Evolutionary conservation across 2,113 vertebrate genomes (phyloP), one percentile per base, ranked within the genome.

Genomic region (Rallus limicola): DNA sequence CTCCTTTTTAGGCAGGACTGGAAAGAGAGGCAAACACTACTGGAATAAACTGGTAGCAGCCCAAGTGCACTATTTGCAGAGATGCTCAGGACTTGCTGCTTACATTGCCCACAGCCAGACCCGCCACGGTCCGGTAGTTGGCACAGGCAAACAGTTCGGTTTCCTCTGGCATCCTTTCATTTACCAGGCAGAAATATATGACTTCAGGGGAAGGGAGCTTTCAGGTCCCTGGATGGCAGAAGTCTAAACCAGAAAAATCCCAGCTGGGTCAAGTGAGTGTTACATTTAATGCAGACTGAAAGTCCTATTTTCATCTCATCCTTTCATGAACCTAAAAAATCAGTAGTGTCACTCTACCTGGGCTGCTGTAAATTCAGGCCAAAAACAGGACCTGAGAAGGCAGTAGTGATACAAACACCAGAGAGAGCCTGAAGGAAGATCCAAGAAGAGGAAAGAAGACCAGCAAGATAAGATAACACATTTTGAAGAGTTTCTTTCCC

Each of bases 401-500:
- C 21, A 52, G 6, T 0, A 62, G 15, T 36, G 69, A 82, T 36
- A 69, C 0, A 52, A 78, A 78, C 81, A 94, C 62, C 74, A 94
- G 82, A 77, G 40, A 64, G 71, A 93, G 71, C 40, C 33, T 86
- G 42, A 50, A 74, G 29, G 44, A 80, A 88, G 44, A 77, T 1
- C 18, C 44, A 55, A 21, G 50, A 75, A n/a, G 29, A 44, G 48
- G 20, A 62, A 18, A 8, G 15, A 26, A 36, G 16, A 67, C 9
- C 19, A 58, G n/a, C 17, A 56, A 44, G 34, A 33, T 5, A 48
- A 2, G 1, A 67, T 17, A 3, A n/a, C 8, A 13, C 3, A 9
- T 79, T 70, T 88, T 55, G 29, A 88, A 77, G 17, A 50, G 11
- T 4, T 40, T 50, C 31, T 52, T 28, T 85, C 23, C 55, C 58